These are phyloP conservation scores for Caenorhabditis angaria DNA, from an alignment of 2,888 invertebrate genomes.

Conservation along the genomic window DNA sequence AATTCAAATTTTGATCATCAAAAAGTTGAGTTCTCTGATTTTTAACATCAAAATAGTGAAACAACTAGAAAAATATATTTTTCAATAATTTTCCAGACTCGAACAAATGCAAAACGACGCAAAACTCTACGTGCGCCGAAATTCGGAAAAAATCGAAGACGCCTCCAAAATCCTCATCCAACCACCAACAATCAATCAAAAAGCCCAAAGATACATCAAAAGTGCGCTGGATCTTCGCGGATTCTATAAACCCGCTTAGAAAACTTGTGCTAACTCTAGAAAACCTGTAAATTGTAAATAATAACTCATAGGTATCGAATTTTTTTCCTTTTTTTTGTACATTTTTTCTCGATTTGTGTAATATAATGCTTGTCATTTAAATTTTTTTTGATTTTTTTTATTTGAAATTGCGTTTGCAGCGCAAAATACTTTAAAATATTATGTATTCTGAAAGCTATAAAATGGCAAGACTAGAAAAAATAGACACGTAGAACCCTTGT, in stretches of 20 bases:
- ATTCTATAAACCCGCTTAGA: constrained; percentile 36
- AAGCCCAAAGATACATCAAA: constrained; percentile 17
- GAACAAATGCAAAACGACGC: constrained; percentile 82
- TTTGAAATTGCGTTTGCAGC: too few relatives aligned
- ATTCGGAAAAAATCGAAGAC: constrained; percentile 79
- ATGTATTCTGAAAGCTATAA: background rate
- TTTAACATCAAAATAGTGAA: too few relatives aligned
- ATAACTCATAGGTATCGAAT: constrained; percentile 6
- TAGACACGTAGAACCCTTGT: background rate
- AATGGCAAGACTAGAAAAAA: background rate
- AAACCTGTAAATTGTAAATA: background rate
- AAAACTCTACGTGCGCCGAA: constrained; percentile 82
- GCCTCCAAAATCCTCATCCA: constrained; percentile 55
- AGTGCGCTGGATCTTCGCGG: constrained; percentile 25
- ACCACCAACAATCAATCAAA: constrained; percentile 36
- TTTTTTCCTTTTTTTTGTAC: background rate
- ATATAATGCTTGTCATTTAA: background rate
- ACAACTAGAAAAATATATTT: too few relatives aligned
- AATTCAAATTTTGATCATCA: too few relatives aligned
- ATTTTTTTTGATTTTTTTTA: too few relatives aligned
- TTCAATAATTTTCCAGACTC: too few relatives aligned
- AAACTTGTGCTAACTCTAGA: background rate
- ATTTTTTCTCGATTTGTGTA: background rate
- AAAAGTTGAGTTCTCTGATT: too few relatives aligned
- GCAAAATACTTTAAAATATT: background rate